phyloP scores from a whole-genome alignment of 2,113 vertebrate species.

The Eublepharis macularius region DNA sequence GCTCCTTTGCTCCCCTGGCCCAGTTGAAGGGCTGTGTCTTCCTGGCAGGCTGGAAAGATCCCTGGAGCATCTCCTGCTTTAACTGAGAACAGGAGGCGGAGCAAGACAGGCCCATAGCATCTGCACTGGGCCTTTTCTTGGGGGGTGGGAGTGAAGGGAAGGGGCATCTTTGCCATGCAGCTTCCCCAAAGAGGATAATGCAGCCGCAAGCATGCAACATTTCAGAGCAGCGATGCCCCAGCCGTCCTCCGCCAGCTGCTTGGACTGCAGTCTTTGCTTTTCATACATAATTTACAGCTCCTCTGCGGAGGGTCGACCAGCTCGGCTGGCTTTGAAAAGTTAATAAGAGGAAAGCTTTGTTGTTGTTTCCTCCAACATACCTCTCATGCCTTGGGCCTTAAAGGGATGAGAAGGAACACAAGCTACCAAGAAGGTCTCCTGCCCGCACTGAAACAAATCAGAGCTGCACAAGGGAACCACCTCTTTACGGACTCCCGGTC shows the following conservation, averaged over 20 bases:
- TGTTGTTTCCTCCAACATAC: not conserved
- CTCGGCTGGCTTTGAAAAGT: not conserved
- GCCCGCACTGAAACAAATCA: not conserved
- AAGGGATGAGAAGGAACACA: not conserved
- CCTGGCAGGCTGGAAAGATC: not conserved
- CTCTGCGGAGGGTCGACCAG: not conserved
- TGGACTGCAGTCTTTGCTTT: not conserved
- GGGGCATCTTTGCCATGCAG: not conserved
- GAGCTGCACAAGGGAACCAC: too few relatives aligned
- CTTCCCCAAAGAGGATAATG: not conserved
- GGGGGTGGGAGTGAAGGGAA: not conserved
- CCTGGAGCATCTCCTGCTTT: not conserved
- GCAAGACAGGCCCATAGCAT: not conserved
- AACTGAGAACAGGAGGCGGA: not conserved
- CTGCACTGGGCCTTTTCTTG: not conserved
- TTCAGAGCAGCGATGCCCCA: not conserved
- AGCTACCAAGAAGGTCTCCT: not conserved
- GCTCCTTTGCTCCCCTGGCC: too few relatives aligned
- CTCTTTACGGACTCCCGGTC: too few relatives aligned
- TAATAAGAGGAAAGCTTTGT: not conserved
- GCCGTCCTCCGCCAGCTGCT: not conserved
- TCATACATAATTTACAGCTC: conserved; percentile 6
- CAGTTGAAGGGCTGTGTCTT: not conserved
- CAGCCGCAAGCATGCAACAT: not conserved
- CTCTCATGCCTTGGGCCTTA: not conserved